Evolutionary conservation across 1,140 invertebrate species (phyloP), one percentile per base, ranked within the genome.

Genomic region (Asbolus verrucosus): DNA sequence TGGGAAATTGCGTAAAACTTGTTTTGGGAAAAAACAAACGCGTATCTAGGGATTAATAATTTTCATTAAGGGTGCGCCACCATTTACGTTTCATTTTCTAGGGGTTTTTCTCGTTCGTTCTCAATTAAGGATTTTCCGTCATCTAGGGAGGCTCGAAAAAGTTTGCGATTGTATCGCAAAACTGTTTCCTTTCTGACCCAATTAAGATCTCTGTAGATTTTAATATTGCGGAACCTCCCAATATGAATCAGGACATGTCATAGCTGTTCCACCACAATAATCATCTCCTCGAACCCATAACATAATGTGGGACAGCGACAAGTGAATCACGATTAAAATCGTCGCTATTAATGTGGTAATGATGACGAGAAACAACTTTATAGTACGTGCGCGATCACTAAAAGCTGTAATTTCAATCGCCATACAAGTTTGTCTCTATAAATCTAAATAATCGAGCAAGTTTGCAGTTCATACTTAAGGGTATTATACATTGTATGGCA

Each of bases 71-170:
- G n/a, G 21, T 31, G 21, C 4, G 46, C 46, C 4, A 27, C 18
- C 46, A 54, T 54, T 54, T 54, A 54, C 46, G 46, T 54, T 54
- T 54, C 46, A 14, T 54, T 54, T 54, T 54, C 46, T 54, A 54
- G 21, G 46, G n/a, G 9, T 27, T 54, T 43, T 43, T 6, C 39
- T 19, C 46, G 46, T 54, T 54, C 46, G 46, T 19, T 54, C 46
- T 54, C 46, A 54, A 54, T 54, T 54, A 54, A 54, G 46, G 46
- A 31, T 31, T 13, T 54, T 54, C 6, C 43, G 46, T 27, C 46
- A 54, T 50, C 46, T 24, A 24, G 46, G 46, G 46, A 54, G 21
- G 24, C 21, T 27, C n/a, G 46, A 54, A 43, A 54, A 54, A 54
- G 19, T 54, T 54, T 1, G 46, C 21, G 46, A 30, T 54, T 54